Evolutionary conservation across 1,140 invertebrate genomes (phyloP), one percentile per base, ranked within the genome.

Genomic region (Aethina tumida): DNA sequence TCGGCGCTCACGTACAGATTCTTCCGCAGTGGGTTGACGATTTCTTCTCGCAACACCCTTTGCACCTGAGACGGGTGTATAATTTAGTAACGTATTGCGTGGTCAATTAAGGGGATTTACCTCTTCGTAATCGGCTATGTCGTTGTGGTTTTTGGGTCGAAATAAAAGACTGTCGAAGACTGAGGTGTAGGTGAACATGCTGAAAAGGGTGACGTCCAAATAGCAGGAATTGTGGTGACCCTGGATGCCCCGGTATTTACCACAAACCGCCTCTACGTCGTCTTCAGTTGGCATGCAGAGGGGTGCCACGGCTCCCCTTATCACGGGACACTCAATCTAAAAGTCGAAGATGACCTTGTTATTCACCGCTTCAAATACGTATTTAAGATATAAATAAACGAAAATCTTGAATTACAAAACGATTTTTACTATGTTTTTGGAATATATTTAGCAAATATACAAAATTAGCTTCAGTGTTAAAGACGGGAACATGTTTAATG

Each of bases 161-260:
- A 90, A 90, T 20, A 97, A 69, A 17, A 87, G 64, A 43, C 79
- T 83, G 66, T 97, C 94, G 68, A 97, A 97, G 1, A 94, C 89
- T 55, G 82, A 82, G 0, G 88, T 92, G 61, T 93, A 96, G 6
- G 92, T 85, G 63, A 96, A 97, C 93, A 97, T 97, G 12, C 87
- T 81, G 63, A 96, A 96, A 4, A 97, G 67, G 2, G 91, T 96
- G 1, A 93, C 91, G 63, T 98, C 95, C 39, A 97, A 68, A 63
- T 98, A 98, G 62, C 95, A 98, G 0, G 92, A 97, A 68, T 97
- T 98, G 56, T 95, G 88, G 62, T 97, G 91, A 4, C 95, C 95
- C 67, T 97, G 93, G 50, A 97, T 97, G 2, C 94, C 93, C 45
- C 77, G 70, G 56, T 77, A 82, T 64, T 86, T 85, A 12, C 83